phyloP scores from a whole-genome alignment of 2,113 vertebrate species.

The Sapajus apella region DNA sequence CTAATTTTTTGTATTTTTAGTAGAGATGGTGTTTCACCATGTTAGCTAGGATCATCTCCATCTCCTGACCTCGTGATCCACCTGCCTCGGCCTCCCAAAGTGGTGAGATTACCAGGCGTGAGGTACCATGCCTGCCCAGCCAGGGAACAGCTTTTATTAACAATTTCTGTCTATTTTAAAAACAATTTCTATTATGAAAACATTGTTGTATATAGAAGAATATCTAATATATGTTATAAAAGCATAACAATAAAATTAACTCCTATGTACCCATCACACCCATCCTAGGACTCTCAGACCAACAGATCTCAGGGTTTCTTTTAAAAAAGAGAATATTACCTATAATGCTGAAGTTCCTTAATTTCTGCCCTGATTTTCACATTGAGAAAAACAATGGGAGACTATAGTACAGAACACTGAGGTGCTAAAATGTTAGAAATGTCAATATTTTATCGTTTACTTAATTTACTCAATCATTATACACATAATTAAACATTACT shows the following conservation, averaged over 20 bases:
- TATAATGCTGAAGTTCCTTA: background rate
- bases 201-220: background rate
- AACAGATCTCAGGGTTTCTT: background rate
- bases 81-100: too few species aligned
- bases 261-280: background rate
- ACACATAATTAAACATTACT: background rate
- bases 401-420: background rate
- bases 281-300: too few species aligned
- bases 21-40: too few species aligned
- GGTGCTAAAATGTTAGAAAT: background rate
- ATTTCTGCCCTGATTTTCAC: constrained; percentile 37
- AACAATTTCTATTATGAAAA: constrained; percentile 29
- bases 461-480: background rate
- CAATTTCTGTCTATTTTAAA: background rate
- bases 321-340: background rate
- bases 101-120: too few species aligned
- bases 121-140: too few species aligned
- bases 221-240: background rate
- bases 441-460: background rate
- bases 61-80: too few species aligned
- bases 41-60: too few species aligned
- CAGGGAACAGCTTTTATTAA: background rate
- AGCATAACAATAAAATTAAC: constrained; percentile 29
- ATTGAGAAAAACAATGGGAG: background rate
- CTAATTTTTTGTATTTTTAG: too few species aligned